phyloP scores from a whole-genome alignment of 2,113 vertebrate species.

The Ailurus styani region DNA sequence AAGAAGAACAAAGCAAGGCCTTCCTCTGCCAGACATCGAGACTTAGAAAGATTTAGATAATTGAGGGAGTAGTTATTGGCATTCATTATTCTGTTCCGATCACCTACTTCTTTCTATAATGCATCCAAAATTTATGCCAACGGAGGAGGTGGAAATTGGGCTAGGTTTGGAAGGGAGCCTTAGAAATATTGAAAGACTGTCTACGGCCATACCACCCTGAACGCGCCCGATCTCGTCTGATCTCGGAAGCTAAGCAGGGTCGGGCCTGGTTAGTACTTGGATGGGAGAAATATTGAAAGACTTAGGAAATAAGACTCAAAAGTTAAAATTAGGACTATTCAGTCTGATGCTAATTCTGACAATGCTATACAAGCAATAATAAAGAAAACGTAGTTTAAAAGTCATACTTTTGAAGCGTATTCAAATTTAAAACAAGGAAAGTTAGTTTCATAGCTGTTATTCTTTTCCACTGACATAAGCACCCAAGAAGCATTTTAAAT shows the following conservation, averaged over 20 bases:
- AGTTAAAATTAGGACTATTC: not conserved
- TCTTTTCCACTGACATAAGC: not conserved
- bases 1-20: not conserved
- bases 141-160: not conserved
- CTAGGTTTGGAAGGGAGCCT: not conserved
- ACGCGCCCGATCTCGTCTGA: too few relatives aligned
- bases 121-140: not conserved
- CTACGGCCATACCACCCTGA: too few relatives aligned
- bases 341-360: not conserved
- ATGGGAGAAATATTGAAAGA: not conserved
- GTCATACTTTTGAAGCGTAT: not conserved
- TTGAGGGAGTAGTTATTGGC: not conserved
- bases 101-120: not conserved
- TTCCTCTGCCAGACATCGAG: not conserved
- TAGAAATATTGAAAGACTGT: not conserved
- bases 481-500: not conserved
- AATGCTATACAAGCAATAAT: not conserved
- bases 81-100: not conserved
- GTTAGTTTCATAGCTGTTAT: not conserved
- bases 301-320: not conserved
- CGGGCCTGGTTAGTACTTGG: too few relatives aligned
- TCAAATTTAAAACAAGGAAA: not conserved
- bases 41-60: not conserved
- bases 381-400: not conserved
- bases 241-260: too few relatives aligned